Evolutionary conservation across 2,797 vertebrate genomes (phyloP).

Genomic region (Sebastes alutus): DNA sequence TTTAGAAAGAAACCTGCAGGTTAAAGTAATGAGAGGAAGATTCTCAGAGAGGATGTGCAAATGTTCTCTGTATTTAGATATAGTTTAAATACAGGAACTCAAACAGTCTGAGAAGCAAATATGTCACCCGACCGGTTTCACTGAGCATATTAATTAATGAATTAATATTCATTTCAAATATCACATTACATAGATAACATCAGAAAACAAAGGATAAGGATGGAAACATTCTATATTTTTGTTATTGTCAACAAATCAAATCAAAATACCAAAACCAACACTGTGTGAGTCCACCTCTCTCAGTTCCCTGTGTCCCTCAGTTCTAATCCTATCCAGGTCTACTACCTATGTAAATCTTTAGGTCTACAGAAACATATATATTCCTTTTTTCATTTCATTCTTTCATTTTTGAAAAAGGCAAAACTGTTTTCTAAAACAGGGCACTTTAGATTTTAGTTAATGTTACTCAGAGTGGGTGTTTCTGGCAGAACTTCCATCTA

Average conservation of each 20-base stretch:
- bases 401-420: too few relatives aligned
- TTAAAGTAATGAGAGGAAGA: conserved; percentile 11
- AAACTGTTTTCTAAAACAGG: neutral
- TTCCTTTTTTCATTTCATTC: neutral
- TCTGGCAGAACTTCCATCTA: neutral
- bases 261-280: neutral
- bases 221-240: neutral
- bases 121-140: neutral
- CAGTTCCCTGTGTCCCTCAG: neutral
- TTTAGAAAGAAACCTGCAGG: conserved; percentile 38
- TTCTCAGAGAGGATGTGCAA: neutral
- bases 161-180: neutral
- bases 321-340: neutral
- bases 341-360: neutral
- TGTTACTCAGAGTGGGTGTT: neutral
- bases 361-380: neutral
- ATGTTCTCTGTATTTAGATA: neutral
- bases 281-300: neutral
- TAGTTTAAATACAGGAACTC: neutral
- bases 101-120: neutral
- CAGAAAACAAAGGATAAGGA: neutral
- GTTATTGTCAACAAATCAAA: too few relatives aligned
- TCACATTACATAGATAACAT: neutral
- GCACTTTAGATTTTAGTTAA: neutral
- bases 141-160: neutral